Conservation (phyloP, 2,888 invertebrate genomes). For the Eristalis pertinax region DNA sequence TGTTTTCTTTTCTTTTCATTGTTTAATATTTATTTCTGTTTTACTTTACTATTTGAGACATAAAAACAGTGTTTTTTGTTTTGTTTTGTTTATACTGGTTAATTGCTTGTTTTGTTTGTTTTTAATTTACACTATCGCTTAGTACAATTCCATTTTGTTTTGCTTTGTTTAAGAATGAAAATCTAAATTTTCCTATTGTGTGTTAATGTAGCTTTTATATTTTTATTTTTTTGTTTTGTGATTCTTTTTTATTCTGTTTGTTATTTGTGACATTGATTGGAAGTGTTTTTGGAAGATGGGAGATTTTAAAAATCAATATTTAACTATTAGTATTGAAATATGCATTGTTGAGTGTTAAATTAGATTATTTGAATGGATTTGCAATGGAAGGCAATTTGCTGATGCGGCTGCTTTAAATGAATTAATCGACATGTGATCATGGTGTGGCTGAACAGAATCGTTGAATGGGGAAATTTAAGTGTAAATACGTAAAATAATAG, state of each 20-base stretch:
- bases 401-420: too few relatives aligned
- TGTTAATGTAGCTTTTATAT: constrained; percentile 11
- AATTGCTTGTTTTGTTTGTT: constrained; percentile 16
- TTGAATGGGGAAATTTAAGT: too few relatives aligned
- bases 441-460: too few relatives aligned
- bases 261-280: constrained; percentile 3
- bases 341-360: too few relatives aligned
- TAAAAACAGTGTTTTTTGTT: background rate
- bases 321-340: too few relatives aligned
- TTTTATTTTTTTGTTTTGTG: too few relatives aligned
- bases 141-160: constrained; percentile 33
- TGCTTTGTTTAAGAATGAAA: constrained; percentile 26
- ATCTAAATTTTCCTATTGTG: constrained; percentile 44
- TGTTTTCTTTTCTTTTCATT: background rate
- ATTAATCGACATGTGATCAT: too few relatives aligned
- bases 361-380: too few relatives aligned
- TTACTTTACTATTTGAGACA: constrained; percentile 17
- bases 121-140: constrained; percentile 50
- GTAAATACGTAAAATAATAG: too few relatives aligned
- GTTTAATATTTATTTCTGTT: constrained; percentile 1
- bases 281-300: background rate
- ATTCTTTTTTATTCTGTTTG: background rate
- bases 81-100: background rate
- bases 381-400: too few relatives aligned
- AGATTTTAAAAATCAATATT: background rate